These are phyloP conservation scores for Morpho helenor DNA, from an alignment of 2,888 invertebrate genomes.

Conservation along the genomic window DNA sequence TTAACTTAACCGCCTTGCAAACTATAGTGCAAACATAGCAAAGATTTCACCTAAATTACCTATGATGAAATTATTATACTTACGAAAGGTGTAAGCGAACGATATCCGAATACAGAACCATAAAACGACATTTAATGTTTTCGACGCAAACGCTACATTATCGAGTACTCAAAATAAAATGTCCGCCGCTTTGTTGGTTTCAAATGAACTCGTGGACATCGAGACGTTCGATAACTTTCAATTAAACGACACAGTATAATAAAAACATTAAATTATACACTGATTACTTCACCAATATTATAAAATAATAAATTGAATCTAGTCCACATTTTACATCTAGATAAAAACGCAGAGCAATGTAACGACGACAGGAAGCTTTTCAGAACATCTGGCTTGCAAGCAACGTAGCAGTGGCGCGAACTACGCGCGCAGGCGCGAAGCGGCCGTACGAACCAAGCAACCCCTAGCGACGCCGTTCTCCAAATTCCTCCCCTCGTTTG, in stretches of 20 bases:
- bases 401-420: conserved; percentile 79
- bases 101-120: conserved; percentile 73
- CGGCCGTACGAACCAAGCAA: conserved; percentile 57
- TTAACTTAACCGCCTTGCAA: conserved; percentile 54
- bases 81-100: conserved; percentile 77
- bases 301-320: conserved; percentile 57
- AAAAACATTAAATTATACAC: conserved; percentile 65
- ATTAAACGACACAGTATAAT: conserved; percentile 57
- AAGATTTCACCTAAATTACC: conserved; percentile 45
- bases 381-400: conserved; percentile 78
- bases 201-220: conserved; percentile 79
- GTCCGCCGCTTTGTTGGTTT: conserved; percentile 80
- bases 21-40: conserved; percentile 39
- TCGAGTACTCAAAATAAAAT: conserved; percentile 80
- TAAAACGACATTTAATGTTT: conserved; percentile 77
- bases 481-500: conserved; percentile 67
- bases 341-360: conserved; percentile 62
- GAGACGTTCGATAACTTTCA: conserved; percentile 71
- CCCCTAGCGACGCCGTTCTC: conserved; percentile 69
- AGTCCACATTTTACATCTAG: conserved; percentile 67
- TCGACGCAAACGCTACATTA: conserved; percentile 79
- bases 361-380: conserved; percentile 76
- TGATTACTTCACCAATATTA: conserved; percentile 58
- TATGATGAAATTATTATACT: conserved; percentile 53
- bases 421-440: conserved; percentile 77